phyloP scores from a whole-genome alignment of 2,888 invertebrate genomes.

The Ganaspis brasiliensis region DNA sequence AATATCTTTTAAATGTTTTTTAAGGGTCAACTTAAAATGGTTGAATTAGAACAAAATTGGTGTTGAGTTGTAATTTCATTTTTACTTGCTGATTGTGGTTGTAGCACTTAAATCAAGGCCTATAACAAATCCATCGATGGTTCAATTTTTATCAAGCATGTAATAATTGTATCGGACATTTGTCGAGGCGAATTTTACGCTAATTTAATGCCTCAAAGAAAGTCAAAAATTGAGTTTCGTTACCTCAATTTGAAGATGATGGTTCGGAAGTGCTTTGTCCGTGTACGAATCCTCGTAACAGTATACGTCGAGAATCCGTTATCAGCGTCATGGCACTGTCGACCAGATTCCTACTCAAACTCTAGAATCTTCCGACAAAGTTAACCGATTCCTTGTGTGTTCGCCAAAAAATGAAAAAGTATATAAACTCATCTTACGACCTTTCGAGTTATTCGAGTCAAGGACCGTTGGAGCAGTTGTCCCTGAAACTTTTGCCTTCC shows the following conservation, averaged over 20 bases:
- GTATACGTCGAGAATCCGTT: constrained; percentile 77
- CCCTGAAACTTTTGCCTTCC: constrained; percentile 60
- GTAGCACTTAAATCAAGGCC: no score
- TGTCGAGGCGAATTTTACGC: not conserved
- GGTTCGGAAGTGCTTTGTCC: constrained; percentile 46
- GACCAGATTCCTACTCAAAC: constrained; percentile 61
- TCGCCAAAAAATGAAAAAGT: constrained; percentile 41
- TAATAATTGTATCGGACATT: not conserved
- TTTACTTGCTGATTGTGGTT: no score
- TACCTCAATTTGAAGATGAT: constrained; percentile 17
- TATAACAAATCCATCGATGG: no score
- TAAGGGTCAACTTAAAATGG: no score
- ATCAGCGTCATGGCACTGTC: constrained; percentile 64
- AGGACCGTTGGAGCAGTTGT: constrained; percentile 59
- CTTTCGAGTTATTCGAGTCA: constrained; percentile 61
- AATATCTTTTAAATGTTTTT: no score
- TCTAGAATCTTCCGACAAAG: constrained; percentile 40
- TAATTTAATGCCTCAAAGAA: not conserved
- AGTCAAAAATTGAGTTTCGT: not conserved
- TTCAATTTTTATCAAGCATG: no score
- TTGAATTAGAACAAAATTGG: no score
- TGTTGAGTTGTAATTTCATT: no score
- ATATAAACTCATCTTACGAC: constrained; percentile 53
- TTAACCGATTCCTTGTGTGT: constrained; percentile 31
- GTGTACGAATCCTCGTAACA: constrained; percentile 66